Evolutionary conservation across 2,797 vertebrate genomes (phyloP).

Genomic region (Cheirogaleus major): DNA sequence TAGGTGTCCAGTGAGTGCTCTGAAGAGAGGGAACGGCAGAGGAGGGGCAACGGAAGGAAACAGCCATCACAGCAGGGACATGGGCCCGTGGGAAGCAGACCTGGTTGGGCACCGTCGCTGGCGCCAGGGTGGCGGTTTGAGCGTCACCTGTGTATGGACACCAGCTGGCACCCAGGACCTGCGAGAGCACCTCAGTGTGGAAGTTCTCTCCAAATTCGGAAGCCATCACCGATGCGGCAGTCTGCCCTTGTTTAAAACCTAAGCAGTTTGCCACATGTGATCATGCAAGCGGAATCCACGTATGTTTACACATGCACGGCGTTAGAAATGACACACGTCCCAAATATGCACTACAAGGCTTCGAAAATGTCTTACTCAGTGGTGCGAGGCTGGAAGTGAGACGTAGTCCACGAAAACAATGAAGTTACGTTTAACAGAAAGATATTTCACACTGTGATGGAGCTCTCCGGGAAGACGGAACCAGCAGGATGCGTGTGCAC

Average conservation of each 20-base stretch:
- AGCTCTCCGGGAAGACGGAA: neutral
- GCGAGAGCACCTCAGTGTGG: neutral
- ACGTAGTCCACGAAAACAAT: neutral
- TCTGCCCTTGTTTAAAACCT: neutral
- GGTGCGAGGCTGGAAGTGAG: neutral
- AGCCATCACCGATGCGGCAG: neutral
- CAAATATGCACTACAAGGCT: neutral
- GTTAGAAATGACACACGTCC: neutral
- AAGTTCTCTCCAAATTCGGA: neutral
- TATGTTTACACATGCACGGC: neutral
- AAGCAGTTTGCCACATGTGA: neutral
- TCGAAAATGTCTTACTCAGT: neutral
- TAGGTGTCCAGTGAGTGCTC: neutral
- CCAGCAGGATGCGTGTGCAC: neutral
- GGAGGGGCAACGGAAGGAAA: neutral
- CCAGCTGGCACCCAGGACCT: rapidly evolving
- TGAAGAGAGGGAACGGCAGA: neutral
- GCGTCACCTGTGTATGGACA: rapidly evolving
- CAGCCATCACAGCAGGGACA: no score
- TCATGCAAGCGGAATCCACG: neutral
- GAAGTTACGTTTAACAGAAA: neutral
- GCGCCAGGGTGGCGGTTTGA: rapidly evolving
- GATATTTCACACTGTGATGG: neutral
- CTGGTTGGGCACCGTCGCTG: rapidly evolving
- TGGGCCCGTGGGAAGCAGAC: neutral